Evolutionary conservation across 2,888 invertebrate genomes (phyloP).

Genomic region (Phengaris alcon): DNA sequence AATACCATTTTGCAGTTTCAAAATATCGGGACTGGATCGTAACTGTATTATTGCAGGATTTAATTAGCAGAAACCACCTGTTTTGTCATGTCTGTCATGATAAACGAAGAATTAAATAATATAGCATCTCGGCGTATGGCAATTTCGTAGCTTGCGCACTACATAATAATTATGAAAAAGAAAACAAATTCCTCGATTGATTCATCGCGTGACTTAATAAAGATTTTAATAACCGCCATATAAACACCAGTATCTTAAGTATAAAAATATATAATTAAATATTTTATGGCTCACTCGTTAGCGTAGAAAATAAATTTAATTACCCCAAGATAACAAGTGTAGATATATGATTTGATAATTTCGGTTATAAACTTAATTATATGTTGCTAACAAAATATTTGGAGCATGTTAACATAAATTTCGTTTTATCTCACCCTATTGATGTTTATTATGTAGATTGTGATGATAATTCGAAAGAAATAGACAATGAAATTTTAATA

Average conservation of each 20-base stretch:
- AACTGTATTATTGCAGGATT: too few species aligned
- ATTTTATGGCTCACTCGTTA: constrained; percentile 16
- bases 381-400: constrained; percentile 45
- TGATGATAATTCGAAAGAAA: background rate
- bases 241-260: background rate
- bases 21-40: too few species aligned
- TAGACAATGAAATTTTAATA: background rate
- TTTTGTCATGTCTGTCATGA: too few species aligned
- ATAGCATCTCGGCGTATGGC: too few species aligned
- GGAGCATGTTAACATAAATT: constrained; percentile 49
- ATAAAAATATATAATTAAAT: constrained; percentile 19
- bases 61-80: too few species aligned
- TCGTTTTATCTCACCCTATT: constrained; percentile 41
- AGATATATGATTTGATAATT: constrained; percentile 49
- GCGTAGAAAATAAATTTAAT: constrained; percentile 9
- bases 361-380: constrained; percentile 50
- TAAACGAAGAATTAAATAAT: too few species aligned
- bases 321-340: background rate
- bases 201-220: background rate
- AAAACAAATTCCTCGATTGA: background rate
- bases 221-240: constrained; percentile 9
- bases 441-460: background rate
- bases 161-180: background rate
- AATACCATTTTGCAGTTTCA: too few species aligned
- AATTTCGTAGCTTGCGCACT: too few species aligned